A percentile compares a stretch with the other conserved stretches of the same genome.
These are phyloP conservation scores for Probaryconus sp. DNA, from an alignment of 1,140 invertebrate genomes.

Conservation along the genomic window DNA sequence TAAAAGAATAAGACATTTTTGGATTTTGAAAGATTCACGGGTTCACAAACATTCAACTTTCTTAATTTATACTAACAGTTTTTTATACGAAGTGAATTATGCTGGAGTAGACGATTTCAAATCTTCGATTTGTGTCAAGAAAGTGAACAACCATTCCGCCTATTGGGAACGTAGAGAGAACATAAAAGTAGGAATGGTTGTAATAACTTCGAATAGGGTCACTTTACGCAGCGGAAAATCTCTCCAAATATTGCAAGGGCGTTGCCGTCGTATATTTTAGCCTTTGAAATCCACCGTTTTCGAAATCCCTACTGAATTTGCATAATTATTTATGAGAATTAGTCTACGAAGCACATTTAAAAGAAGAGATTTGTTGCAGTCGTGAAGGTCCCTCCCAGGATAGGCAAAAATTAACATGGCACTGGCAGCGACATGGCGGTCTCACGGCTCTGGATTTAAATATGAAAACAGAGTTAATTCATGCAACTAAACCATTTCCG, in stretches of 20 bases:
- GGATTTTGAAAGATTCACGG: too few relatives aligned
- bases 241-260: constrained; percentile 6
- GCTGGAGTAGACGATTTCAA: too few relatives aligned
- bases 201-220: constrained; percentile 65
- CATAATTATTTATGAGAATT: constrained; percentile 24
- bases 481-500: constrained; percentile 25
- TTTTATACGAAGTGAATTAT: too few relatives aligned
- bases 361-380: not conserved
- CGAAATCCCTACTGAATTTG: constrained; percentile 7
- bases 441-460: constrained; percentile 67
- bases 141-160: too few relatives aligned
- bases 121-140: too few relatives aligned
- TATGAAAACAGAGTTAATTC: constrained; percentile 66
- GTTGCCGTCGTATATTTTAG: constrained; percentile 8
- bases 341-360: not conserved
- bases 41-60: too few relatives aligned
- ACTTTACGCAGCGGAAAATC: constrained; percentile 37
- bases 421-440: constrained; percentile 73
- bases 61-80: too few relatives aligned
- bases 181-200: constrained; percentile 65
- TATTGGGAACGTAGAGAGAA: constrained; percentile 55
- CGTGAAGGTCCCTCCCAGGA: not conserved
- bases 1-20: too few relatives aligned
- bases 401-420: constrained; percentile 74
- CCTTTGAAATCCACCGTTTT: constrained; percentile 23